Conservation (phyloP, 1,140 invertebrate genomes). For the Drosophila ogumai region DNA sequence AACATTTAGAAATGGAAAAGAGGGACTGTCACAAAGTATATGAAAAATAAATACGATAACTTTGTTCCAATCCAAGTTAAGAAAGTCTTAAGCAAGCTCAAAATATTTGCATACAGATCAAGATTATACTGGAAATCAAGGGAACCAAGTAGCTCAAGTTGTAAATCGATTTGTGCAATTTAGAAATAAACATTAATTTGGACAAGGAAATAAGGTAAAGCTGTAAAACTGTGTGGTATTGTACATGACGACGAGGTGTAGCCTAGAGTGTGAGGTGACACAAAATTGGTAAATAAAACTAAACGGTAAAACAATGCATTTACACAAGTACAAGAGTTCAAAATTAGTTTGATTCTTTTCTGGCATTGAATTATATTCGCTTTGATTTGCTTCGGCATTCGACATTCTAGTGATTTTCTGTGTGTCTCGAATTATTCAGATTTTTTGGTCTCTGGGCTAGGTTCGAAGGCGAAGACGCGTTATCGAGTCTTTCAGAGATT, state of each 20-base stretch:
- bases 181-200: conserved; percentile 33
- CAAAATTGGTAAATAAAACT: conserved; percentile 44
- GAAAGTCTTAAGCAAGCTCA: conserved; percentile 37
- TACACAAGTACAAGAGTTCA: conserved; percentile 9
- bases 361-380: conserved; percentile 24
- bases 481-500: conserved; percentile 20
- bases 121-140: conserved; percentile 27
- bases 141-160: conserved; percentile 69
- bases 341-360: conserved; percentile 30
- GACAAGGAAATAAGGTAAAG: conserved; percentile 40
- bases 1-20: conserved; percentile 62
- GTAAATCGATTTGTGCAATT: conserved; percentile 58
- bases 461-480: conserved; percentile 48
- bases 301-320: conserved; percentile 27
- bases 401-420: conserved; percentile 21
- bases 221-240: conserved; percentile 8
- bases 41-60: background rate
- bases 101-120: conserved; percentile 46
- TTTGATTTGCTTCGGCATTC: conserved; percentile 40
- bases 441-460: conserved; percentile 18
- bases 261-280: conserved; percentile 51
- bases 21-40: conserved; percentile 1
- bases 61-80: conserved; percentile 33
- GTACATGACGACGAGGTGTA: conserved; percentile 27
- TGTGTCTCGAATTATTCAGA: conserved; percentile 38